phyloP scores from a whole-genome alignment of 2,113 vertebrate species.

The Oreochromis spilurus region DNA sequence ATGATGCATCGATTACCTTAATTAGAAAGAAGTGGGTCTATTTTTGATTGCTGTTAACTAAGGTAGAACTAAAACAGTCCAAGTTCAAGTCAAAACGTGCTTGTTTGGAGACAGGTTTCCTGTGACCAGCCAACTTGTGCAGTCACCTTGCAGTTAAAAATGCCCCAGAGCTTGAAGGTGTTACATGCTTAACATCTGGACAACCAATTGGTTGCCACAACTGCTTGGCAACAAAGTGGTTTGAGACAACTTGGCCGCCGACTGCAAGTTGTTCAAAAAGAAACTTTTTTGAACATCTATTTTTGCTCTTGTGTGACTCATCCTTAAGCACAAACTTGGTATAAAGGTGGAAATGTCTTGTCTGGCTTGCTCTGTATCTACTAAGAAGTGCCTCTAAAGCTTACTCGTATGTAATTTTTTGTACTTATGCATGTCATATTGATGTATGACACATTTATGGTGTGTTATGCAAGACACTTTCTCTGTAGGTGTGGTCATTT shows the following conservation, averaged over 20 bases:
- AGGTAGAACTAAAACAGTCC: not conserved
- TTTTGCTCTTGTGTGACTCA: not conserved
- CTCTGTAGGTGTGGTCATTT: not conserved
- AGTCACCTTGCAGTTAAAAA: not conserved
- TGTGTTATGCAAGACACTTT: not conserved
- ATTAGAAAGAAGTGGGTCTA: not conserved
- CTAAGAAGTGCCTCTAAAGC: not conserved
- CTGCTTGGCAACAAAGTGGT: not conserved
- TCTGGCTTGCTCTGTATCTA: not conserved
- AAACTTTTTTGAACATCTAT: not conserved
- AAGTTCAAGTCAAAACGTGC: accelerated
- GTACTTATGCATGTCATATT: not conserved
- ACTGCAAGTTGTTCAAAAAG: not conserved
- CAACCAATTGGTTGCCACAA: not conserved
- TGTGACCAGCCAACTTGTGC: not conserved
- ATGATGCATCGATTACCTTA: not conserved
- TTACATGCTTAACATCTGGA: not conserved
- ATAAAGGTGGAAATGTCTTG: not conserved
- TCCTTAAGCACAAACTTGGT: not conserved
- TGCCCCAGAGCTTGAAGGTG: not conserved
- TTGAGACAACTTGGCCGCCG: not conserved
- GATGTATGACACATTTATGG: not conserved
- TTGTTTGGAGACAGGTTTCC: not conserved
- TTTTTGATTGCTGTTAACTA: not conserved
- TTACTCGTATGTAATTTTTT: not conserved